Evolutionary conservation across 2,888 invertebrate genomes (phyloP).

Genomic region (Drepana falcataria): DNA sequence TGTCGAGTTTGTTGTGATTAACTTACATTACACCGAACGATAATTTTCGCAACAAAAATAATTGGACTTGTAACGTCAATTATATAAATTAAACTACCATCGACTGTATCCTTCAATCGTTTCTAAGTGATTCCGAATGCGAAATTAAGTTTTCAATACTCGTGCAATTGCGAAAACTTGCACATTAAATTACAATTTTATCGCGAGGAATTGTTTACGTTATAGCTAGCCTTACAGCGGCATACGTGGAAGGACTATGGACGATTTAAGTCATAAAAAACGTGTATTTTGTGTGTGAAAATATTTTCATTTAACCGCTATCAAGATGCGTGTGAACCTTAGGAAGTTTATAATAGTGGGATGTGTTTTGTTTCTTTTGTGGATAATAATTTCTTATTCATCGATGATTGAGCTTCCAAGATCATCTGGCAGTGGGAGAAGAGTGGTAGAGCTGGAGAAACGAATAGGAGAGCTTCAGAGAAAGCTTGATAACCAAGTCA

Average conservation of each 20-base stretch:
- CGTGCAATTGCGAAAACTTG: neutral
- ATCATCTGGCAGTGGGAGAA: slow-evolving; percentile 15
- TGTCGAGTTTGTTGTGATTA: slow-evolving; percentile 29
- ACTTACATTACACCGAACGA: neutral
- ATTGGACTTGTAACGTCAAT: neutral
- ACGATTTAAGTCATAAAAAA: slow-evolving; percentile 14
- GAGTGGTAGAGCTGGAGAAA: slow-evolving; percentile 36
- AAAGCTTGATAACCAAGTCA: slow-evolving; percentile 40
- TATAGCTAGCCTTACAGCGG: slow-evolving; percentile 12
- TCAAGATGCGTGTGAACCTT: slow-evolving; percentile 62
- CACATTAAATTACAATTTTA: slow-evolving; percentile 10
- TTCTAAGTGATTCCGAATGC: neutral
- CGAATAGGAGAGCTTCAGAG: slow-evolving; percentile 42
- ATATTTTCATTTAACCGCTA: neutral
- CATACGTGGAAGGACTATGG: slow-evolving; percentile 19
- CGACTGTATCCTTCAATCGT: neutral
- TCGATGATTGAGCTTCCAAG: slow-evolving; percentile 42
- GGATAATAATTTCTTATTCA: slow-evolving; percentile 50
- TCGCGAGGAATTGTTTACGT: slow-evolving; percentile 10
- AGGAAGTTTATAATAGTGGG: slow-evolving; percentile 43
- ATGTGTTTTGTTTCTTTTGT: slow-evolving; percentile 37
- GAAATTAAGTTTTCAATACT: neutral
- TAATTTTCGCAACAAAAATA: neutral
- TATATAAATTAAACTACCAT: neutral
- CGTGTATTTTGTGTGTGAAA: slow-evolving; percentile 10